Evolutionary conservation across 2,888 invertebrate species (phyloP).

Genomic region (Tiliacea citrago): DNA sequence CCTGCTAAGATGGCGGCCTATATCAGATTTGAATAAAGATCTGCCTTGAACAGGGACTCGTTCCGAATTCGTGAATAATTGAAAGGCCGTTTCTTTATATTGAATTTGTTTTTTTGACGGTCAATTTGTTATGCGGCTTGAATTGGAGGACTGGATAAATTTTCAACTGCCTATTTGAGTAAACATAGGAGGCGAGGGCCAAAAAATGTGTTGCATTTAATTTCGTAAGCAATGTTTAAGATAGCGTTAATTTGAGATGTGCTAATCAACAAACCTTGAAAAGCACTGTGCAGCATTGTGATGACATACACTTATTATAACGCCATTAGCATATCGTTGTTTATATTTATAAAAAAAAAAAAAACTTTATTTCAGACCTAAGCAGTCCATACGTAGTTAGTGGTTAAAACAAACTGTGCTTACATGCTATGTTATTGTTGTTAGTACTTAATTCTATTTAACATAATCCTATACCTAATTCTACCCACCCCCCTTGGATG

Average conservation of each 20-base stretch:
- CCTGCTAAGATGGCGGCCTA: slow-evolving; percentile 82
- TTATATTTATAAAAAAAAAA: too few species aligned
- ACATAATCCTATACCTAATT: too few species aligned
- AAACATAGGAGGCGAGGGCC: slow-evolving; percentile 9
- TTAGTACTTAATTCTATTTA: too few species aligned
- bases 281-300: not conserved
- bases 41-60: slow-evolving; percentile 67
- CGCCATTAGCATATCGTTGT: too few species aligned
- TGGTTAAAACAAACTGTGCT: too few species aligned
- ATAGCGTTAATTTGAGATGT: not conserved
- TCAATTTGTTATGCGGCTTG: slow-evolving; percentile 69
- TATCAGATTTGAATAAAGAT: slow-evolving; percentile 86
- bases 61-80: slow-evolving; percentile 69
- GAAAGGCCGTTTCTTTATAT: slow-evolving; percentile 65
- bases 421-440: too few species aligned
- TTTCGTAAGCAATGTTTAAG: not conserved
- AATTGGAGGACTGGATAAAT: slow-evolving; percentile 40
- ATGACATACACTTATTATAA: too few species aligned
- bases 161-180: slow-evolving; percentile 32
- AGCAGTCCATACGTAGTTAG: too few species aligned
- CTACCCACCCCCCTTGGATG: too few species aligned
- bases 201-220: slow-evolving; percentile 14
- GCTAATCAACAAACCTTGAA: not conserved
- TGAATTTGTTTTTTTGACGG: slow-evolving; percentile 67
- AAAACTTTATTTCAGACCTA: too few species aligned